Base-by-base conservation (phyloP, 2,797 vertebrate species). In the Coregonus sp. region DNA sequence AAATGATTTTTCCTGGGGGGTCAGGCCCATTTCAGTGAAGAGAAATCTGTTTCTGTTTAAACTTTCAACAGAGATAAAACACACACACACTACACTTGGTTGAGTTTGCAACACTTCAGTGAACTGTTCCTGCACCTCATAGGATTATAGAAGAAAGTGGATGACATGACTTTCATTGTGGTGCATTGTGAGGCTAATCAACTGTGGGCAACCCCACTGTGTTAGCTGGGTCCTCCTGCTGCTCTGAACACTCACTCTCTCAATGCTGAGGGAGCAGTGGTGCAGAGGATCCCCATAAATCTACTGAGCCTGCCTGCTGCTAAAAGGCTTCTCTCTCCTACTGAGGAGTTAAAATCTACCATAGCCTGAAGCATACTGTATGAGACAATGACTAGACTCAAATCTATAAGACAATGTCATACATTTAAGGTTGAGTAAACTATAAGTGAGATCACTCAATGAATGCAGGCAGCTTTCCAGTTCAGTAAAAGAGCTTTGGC, bases 101-200 rank as follows among this genome's bases (percentile, higher is more conserved):
- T 11, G 65, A 47, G 25, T 78, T 63, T 35, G 37, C 75, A 69
- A 9, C 37, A 72, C 68, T 59, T 75, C 20, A 79, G 63, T 56
- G 7, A 6, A 47, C 5, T 16, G 25, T 9, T 67, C 47, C 2
- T 50, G 59, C 69, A 67, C 3, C 73, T 37, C 7, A 52, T 9
- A 20, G 68, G 75, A 70, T 73, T 72, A 70, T 33, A 65, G 73
- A 80, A 77, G 74, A 81, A 80, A 80, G 81, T 78, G 56, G 68
- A 78, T 81, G 75, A 77, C 76, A 52, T 83, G 40, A 76, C 73
- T 76, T 75, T 66, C 50, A 31, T 31, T 72, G 68, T n/a, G 16
- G 18, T 37, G 16, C 63, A 77, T 84, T 85, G 82, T 82, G 61
- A 70, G 71, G 77, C 69, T 79, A 87, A 87, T 87, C 79, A 74